Percentiles rank a stretch among this genome's conserved stretches.
Conservation (phyloP, 2,888 invertebrate species). For the Hirudinaria manillensis region DNA sequence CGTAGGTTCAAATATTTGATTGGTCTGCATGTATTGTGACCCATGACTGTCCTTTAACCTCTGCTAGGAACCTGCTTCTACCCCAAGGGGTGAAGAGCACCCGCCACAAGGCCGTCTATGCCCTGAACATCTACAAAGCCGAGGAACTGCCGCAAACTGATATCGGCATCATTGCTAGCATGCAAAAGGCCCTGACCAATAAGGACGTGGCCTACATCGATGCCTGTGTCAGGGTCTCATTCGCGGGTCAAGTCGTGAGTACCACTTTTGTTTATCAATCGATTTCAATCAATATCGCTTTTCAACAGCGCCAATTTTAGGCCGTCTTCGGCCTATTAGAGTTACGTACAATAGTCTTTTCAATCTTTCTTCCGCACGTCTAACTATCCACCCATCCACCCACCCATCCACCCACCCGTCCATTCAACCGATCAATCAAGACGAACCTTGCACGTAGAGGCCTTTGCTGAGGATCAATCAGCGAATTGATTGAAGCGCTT, state of each 20-base stretch:
- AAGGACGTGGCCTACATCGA: conserved; percentile 40
- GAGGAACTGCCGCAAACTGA: conserved; percentile 42
- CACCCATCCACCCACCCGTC: too few relatives aligned
- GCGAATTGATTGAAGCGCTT: too few relatives aligned
- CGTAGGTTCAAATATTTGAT: conserved; percentile 60
- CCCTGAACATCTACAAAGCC: conserved; percentile 38
- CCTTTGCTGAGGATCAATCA: too few relatives aligned
- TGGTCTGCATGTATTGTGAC: background rate
- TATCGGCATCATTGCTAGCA: conserved; percentile 40
- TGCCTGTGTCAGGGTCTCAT: conserved; percentile 40
- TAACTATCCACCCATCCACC: too few relatives aligned
- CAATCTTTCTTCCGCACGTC: too few relatives aligned
- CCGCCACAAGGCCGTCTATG: conserved; percentile 40
- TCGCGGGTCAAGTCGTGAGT: conserved; percentile 40
- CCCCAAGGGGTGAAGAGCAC: conserved; percentile 40
- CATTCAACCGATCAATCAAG: too few relatives aligned
- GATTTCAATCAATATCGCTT: background rate
- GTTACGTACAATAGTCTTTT: too few relatives aligned
- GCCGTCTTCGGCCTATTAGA: too few relatives aligned
- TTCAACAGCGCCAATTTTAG: background rate
- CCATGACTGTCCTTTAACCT: background rate
- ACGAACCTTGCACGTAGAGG: too few relatives aligned
- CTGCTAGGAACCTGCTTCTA: conserved; percentile 40
- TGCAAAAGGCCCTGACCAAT: conserved; percentile 38
- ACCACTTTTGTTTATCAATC: background rate